These are phyloP conservation scores for Momotus momota DNA, from an alignment of 2,797 vertebrate genomes.

Conservation along the genomic window DNA sequence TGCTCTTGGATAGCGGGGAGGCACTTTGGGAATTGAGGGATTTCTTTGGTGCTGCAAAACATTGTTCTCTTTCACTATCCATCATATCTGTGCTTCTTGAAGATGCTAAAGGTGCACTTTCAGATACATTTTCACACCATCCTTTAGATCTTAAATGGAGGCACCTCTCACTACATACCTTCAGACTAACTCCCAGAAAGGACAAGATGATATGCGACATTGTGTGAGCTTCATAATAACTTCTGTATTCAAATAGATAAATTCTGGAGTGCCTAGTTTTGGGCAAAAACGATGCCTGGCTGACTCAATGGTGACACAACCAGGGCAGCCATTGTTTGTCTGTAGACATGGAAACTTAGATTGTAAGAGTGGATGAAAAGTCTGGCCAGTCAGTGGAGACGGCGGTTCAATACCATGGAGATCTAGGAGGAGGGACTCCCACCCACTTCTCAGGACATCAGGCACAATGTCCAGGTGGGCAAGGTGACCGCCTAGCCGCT, in stretches of 20 bases:
- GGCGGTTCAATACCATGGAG: neutral
- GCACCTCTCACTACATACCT: neutral
- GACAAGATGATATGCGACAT: neutral
- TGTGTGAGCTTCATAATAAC: conserved; percentile 38
- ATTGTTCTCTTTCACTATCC: neutral
- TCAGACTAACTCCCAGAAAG: neutral
- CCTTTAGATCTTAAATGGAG: neutral
- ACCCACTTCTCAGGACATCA: neutral
- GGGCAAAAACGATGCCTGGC: neutral
- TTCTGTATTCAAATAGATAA: neutral
- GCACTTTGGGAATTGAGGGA: neutral
- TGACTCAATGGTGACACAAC: neutral
- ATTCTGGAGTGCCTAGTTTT: neutral
- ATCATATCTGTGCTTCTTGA: neutral
- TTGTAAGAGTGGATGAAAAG: neutral
- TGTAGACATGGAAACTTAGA: neutral
- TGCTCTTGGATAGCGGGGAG: neutral
- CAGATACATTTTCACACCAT: neutral
- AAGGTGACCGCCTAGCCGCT: neutral
- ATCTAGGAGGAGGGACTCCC: neutral
- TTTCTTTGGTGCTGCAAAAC: neutral
- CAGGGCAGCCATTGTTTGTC: neutral
- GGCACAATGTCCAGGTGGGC: neutral
- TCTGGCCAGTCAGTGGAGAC: neutral
- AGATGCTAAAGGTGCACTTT: neutral